Conservation (phyloP, 2,797 vertebrate species). For the Danio kyathit region DNA sequence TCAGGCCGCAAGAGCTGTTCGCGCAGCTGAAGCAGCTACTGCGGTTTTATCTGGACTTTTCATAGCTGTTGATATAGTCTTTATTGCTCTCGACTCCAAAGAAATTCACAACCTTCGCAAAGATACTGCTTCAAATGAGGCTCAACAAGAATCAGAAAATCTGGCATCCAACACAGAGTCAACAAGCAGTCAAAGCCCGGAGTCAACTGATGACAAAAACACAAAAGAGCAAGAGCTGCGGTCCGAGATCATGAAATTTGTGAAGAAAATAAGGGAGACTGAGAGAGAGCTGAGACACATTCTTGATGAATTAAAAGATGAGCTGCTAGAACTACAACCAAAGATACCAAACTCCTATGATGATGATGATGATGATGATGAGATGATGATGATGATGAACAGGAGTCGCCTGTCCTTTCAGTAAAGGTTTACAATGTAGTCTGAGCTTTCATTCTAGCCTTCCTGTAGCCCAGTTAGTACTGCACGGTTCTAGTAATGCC, state of each 20-base stretch:
- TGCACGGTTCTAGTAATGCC: no score
- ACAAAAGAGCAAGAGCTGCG: constrained; percentile 55
- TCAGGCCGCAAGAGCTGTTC: constrained; percentile 69
- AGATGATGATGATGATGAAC: no score
- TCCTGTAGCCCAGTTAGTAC: no score
- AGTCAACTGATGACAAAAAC: not conserved
- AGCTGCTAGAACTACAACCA: not conserved
- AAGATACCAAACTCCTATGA: no score
- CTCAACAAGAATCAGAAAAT: not conserved
- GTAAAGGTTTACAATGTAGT: no score
- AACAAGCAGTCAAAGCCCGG: not conserved
- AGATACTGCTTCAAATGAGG: not conserved
- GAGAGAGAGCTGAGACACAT: not conserved
- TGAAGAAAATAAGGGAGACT: not conserved
- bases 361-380: no score
- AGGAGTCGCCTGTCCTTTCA: no score
- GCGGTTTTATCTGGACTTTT: constrained; percentile 75
- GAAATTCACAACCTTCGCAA: constrained; percentile 73
- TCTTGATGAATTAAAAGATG: not conserved
- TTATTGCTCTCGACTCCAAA: constrained; percentile 75
- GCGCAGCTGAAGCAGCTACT: constrained; percentile 71
- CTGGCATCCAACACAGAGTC: not conserved
- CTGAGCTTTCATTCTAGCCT: no score
- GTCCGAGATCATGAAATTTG: not conserved
- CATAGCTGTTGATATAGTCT: constrained; percentile 77